phyloP scores from a whole-genome alignment of 2,797 vertebrate species.

The Emys orbicularis region DNA sequence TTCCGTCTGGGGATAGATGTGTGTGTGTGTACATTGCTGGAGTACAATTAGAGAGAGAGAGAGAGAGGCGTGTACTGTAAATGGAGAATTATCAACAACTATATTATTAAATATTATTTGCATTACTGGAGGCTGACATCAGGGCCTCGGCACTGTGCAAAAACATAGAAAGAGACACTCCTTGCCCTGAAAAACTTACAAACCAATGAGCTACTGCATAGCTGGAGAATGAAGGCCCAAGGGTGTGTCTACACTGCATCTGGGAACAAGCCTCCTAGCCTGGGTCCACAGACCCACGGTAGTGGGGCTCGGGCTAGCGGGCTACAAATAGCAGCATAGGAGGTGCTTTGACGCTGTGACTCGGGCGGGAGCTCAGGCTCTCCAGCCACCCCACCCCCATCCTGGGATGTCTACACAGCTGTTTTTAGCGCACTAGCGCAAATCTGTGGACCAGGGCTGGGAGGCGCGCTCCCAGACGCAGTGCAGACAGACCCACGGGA shows the following conservation, averaged over 20 bases:
- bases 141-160: fast-evolving
- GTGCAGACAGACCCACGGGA: neutral
- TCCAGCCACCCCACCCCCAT: neutral
- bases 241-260: neutral
- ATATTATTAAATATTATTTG: neutral
- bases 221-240: neutral
- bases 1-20: neutral
- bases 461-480: neutral
- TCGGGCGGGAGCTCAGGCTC: neutral
- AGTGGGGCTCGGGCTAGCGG: neutral
- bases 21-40: fast-evolving
- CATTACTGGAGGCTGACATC: neutral
- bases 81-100: neutral
- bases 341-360: no score
- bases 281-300: neutral
- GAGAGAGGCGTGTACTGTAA: neutral
- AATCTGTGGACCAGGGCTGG: neutral
- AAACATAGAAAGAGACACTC: neutral
- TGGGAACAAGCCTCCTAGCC: neutral
- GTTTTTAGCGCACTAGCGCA: neutral
- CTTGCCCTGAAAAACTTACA: conserved; percentile 31
- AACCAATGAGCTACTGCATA: conserved; percentile 31
- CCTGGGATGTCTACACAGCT: neutral
- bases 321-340: neutral
- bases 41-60: neutral